phyloP scores from a whole-genome alignment of 2,888 invertebrate species.

The Drepanosiphum platanoidis region DNA sequence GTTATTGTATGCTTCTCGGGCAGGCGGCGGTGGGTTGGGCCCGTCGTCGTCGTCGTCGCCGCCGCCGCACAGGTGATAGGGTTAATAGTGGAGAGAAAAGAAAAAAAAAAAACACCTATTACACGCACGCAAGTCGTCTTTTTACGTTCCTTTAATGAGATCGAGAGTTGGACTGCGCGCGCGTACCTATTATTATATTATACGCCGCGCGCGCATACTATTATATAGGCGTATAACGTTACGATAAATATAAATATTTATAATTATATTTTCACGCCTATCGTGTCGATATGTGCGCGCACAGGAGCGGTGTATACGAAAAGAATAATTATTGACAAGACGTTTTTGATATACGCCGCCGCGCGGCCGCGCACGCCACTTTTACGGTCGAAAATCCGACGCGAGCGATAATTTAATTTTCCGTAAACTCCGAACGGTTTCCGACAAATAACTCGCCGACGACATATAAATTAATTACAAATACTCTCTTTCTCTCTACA shows the following conservation, averaged over 20 bases:
- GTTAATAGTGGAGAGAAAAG: constrained; percentile 20
- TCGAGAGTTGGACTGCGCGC: constrained; percentile 6
- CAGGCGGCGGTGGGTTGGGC: constrained; percentile 32
- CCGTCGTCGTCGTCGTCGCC: background rate
- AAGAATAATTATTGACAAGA: background rate
- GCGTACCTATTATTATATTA: background rate
- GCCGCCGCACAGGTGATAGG: constrained; percentile 45
- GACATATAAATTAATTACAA: too few relatives aligned
- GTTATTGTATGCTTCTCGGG: background rate
- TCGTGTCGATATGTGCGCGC: background rate
- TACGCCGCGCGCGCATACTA: background rate
- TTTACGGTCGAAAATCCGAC: background rate
- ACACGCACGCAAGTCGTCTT: background rate
- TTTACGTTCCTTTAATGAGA: constrained; percentile 4
- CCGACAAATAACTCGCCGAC: background rate
- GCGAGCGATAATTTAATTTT: background rate
- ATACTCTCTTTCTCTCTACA: too few relatives aligned
- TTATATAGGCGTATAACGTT: background rate
- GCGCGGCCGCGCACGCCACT: background rate
- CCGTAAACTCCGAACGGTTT: too few relatives aligned
- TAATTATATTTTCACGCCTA: constrained; percentile 31
- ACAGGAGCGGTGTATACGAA: background rate
- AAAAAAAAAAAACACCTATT: constrained; percentile 28
- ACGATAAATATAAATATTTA: background rate
- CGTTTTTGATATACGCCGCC: background rate